Evolutionary conservation across 2,888 invertebrate genomes (phyloP).

Genomic region (Yponomeuta plumbellus): DNA sequence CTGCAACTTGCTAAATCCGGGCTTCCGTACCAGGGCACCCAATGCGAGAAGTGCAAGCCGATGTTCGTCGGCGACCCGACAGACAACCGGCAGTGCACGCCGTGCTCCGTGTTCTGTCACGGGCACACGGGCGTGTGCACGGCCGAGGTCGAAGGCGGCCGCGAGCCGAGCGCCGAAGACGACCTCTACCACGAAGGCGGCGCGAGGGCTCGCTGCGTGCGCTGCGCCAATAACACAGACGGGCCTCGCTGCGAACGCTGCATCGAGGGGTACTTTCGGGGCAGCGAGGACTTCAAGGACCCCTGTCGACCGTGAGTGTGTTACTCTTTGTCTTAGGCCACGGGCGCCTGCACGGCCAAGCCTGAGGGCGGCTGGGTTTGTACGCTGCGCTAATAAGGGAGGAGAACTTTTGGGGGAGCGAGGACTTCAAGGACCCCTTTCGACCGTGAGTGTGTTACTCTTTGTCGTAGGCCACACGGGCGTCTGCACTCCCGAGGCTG

Average conservation of each 20-base stretch:
- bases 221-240: constrained; percentile 88
- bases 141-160: constrained; percentile 71
- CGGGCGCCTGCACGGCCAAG: constrained; percentile 84
- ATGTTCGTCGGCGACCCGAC: constrained; percentile 95
- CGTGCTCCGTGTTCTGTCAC: constrained; percentile 92
- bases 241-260: constrained; percentile 90
- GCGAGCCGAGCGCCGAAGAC: constrained; percentile 40
- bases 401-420: no score
- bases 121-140: constrained; percentile 91
- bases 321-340: constrained; percentile 71
- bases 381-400: constrained; percentile 88
- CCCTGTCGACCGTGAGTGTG: constrained; percentile 82
- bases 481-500: constrained; percentile 82
- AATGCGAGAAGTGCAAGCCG: constrained; percentile 93
- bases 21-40: constrained; percentile 79
- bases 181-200: constrained; percentile 82
- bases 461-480: constrained; percentile 92
- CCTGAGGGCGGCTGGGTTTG: constrained; percentile 78
- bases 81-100: constrained; percentile 89
- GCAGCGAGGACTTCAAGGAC: constrained; percentile 84
- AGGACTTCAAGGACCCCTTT: no score
- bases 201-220: constrained; percentile 86
- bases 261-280: constrained; percentile 84
- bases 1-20: no score
- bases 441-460: no score